Base-by-base conservation (phyloP, 2,888 invertebrate species). In the Drosophila phalerata region DNA sequence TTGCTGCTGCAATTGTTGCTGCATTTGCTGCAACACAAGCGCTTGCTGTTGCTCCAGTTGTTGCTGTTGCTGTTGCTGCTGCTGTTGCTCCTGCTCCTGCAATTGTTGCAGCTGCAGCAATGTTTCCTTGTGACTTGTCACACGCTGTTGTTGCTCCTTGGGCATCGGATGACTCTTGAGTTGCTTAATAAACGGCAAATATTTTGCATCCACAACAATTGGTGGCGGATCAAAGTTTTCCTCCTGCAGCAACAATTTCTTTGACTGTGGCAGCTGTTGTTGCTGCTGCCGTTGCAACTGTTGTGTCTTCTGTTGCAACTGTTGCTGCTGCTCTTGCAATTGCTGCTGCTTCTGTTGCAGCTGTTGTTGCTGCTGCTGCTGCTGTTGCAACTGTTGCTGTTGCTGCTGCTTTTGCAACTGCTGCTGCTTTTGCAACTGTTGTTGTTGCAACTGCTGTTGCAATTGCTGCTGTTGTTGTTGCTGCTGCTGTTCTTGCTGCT, bases 201-300 rank as follows among this genome's bases (percentile, higher is more conserved):
- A 86, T 8, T 86, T 74, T 5, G 63, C 53, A 4, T 68, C 43
- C 0, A 86, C 57, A n/a, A 68, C 60, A 8, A 88, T 53, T 13
- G 76, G 70, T 10, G 88, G 88, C 22, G 61, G 70, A 13, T 66
- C 25, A 22, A 42, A 45, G 0, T 51, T 17, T 0, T 42, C 17
- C 28, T 48, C 30, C 37, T 17, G 8, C 28, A 19, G n/a, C 13
- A 37, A 38, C 25, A 5, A 8, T 10, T 58, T 28, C 25, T 30
- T 5, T 32, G 11, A 28, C 42, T 5, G 30, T 32, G 49, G 10
- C n/a, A 37, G 19, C 10, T 62, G 30, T 11, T 38, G 32, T 30
- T 34, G 15, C 28, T 19, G 25, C 15, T 8, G 19, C 19, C 45
- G 30, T 22, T 22, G 2, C 8, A 43, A 5, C 37, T 47, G 28